Conservation (phyloP, 2,888 invertebrate species). For the Podabrus alpinus region DNA sequence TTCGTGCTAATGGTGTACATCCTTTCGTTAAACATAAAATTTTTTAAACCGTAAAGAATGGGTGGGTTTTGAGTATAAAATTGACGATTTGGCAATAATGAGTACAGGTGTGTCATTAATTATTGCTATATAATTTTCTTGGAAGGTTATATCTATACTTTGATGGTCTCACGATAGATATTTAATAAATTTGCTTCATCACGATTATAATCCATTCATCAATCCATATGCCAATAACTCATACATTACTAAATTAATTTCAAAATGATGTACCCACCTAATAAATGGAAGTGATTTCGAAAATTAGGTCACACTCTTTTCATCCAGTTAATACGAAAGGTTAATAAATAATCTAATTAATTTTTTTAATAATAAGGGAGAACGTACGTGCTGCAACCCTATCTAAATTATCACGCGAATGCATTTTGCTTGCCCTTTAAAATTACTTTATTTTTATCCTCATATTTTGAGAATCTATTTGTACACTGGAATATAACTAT, state of each 20-base stretch:
- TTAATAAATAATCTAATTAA: not conserved
- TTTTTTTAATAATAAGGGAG: not conserved
- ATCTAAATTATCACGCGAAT: not conserved
- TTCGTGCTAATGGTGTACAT: not conserved
- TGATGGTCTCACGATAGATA: not conserved
- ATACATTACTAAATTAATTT: constrained; percentile 30
- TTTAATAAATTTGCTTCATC: constrained; percentile 38
- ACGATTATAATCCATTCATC: constrained; percentile 47
- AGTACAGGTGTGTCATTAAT: constrained; percentile 1
- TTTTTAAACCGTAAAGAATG: not conserved
- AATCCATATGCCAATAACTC: constrained; percentile 47
- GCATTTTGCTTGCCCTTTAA: not conserved
- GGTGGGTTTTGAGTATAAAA: not conserved
- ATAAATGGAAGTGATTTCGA: not conserved
- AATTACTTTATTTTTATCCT: not conserved
- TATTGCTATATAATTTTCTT: not conserved
- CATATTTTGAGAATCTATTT: not conserved
- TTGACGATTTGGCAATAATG: not conserved
- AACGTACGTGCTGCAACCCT: not conserved
- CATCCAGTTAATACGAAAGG: not conserved
- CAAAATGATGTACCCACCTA: not conserved
- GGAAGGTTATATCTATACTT: not conserved
- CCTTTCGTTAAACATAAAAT: not conserved
- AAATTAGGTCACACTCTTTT: not conserved
- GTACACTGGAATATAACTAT: too few species aligned